Evolutionary conservation across 1,140 invertebrate genomes (phyloP).

Genomic region (Cyclargus thomasi): DNA sequence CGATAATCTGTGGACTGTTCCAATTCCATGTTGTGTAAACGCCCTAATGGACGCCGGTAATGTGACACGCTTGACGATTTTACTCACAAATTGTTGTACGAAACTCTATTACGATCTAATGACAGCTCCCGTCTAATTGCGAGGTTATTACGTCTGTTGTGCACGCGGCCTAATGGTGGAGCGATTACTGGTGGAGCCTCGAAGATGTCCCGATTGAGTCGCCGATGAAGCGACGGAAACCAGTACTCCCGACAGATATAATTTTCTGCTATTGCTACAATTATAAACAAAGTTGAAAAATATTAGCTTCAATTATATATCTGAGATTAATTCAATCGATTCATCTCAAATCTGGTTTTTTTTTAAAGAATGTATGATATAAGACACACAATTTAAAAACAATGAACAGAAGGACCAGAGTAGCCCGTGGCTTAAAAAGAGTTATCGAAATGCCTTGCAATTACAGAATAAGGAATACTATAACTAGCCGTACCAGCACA

Average conservation of each 20-base stretch:
- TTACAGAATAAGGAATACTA: too few relatives aligned
- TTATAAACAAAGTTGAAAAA: too few relatives aligned
- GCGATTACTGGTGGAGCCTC: conserved; percentile 69
- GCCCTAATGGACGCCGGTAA: conserved; percentile 70
- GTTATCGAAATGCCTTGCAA: too few relatives aligned
- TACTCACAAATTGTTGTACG: conserved; percentile 71
- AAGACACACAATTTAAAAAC: too few relatives aligned
- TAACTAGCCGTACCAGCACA: too few relatives aligned
- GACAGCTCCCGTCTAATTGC: conserved; percentile 70
- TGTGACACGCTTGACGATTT: conserved; percentile 75
- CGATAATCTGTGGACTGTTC: conserved; percentile 71
- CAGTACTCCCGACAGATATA: conserved; percentile 27
- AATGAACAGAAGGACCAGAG: too few relatives aligned
- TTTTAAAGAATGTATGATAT: too few relatives aligned
- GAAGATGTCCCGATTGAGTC: conserved; percentile 73
- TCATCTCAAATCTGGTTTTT: too few relatives aligned
- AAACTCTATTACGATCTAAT: conserved; percentile 73
- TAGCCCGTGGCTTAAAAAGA: too few relatives aligned
- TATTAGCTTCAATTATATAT: too few relatives aligned
- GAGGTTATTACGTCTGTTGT: conserved; percentile 71
- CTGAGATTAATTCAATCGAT: too few relatives aligned
- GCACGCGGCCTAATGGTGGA: conserved; percentile 65
- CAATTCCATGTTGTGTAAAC: conserved; percentile 74
- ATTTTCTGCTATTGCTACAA: too few relatives aligned
- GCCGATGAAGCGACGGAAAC: conserved; percentile 36